phyloP scores from a whole-genome alignment of 2,113 vertebrate species.

The Microcebus ravelobensis region DNA sequence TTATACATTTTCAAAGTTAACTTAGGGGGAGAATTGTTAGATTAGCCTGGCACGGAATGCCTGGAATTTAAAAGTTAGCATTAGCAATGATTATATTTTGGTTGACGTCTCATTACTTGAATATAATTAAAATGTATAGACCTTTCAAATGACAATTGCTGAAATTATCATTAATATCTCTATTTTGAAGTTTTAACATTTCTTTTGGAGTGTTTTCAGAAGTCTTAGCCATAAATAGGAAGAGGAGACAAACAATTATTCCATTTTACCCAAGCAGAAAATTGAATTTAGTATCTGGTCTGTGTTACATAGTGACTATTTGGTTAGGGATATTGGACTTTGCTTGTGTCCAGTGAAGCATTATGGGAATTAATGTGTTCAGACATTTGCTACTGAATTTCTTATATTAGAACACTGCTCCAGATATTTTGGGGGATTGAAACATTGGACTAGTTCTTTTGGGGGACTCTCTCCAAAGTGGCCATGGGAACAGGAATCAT shows the following conservation, averaged over 20 bases:
- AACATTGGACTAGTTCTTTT: neutral
- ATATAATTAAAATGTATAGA: constrained; percentile 51
- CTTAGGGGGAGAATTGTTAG: neutral
- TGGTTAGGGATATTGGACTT: constrained; percentile 66
- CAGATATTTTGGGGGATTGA: neutral
- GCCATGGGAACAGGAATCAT: neutral
- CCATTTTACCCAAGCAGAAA: constrained; percentile 75
- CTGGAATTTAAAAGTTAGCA: constrained; percentile 21
- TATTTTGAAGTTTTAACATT: constrained; percentile 58
- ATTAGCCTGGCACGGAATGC: neutral
- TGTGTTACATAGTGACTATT: constrained; percentile 70
- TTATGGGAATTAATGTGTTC: constrained; percentile 60
- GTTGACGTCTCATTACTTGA: neutral
- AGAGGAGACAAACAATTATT: constrained; percentile 60
- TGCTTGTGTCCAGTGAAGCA: constrained; percentile 64
- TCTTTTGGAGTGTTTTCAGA: constrained; percentile 52
- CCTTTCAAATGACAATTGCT: constrained; percentile 4
- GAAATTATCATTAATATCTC: constrained; percentile 38
- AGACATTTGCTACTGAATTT: constrained; percentile 48
- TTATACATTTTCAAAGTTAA: neutral
- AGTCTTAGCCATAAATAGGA: constrained; percentile 52
- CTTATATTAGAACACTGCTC: constrained; percentile 14
- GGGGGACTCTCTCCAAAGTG: neutral
- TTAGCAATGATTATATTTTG: neutral
- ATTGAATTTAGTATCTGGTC: constrained; percentile 72